A percentile compares a stretch with the other conserved stretches of the same genome.
Conservation (phyloP, 2,113 vertebrate genomes). For the Dermatemys mawii region DNA sequence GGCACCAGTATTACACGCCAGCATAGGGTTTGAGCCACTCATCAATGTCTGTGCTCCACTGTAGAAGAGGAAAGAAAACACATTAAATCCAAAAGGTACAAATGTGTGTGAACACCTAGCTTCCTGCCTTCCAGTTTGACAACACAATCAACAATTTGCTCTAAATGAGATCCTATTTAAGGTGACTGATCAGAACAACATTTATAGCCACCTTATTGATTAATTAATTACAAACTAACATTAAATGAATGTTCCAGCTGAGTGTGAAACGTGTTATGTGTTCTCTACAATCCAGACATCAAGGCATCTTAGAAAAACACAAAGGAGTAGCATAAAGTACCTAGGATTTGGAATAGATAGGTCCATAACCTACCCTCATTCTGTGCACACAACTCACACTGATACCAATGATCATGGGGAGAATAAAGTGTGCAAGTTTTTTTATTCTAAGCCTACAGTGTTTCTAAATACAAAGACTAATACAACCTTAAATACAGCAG, state of each 20-base stretch:
- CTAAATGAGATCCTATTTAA: not conserved
- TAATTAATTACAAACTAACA: not conserved
- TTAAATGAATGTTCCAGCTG: not conserved
- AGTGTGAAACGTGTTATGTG: not conserved
- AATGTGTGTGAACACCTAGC: not conserved
- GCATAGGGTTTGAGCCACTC: conserved; percentile 92
- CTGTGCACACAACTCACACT: not conserved
- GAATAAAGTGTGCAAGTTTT: not conserved
- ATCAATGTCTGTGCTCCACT: conserved; percentile 95
- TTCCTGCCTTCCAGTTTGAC: not conserved
- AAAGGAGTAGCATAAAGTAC: not conserved
- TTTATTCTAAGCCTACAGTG: not conserved
- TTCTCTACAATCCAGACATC: not conserved
- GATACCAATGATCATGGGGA: not conserved
- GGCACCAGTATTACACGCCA: conserved; percentile 88
- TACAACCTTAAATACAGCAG: not conserved
- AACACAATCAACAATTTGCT: not conserved
- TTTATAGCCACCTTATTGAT: not conserved
- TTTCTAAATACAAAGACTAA: not conserved
- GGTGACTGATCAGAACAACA: not conserved
- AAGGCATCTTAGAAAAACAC: not conserved
- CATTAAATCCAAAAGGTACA: conserved; percentile 56
- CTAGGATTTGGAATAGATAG: not conserved
- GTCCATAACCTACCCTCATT: not conserved
- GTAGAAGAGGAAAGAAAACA: conserved; percentile 75